These are phyloP conservation scores for Spialia ferax DNA, from an alignment of 2,888 invertebrate species.

Conservation along the genomic window DNA sequence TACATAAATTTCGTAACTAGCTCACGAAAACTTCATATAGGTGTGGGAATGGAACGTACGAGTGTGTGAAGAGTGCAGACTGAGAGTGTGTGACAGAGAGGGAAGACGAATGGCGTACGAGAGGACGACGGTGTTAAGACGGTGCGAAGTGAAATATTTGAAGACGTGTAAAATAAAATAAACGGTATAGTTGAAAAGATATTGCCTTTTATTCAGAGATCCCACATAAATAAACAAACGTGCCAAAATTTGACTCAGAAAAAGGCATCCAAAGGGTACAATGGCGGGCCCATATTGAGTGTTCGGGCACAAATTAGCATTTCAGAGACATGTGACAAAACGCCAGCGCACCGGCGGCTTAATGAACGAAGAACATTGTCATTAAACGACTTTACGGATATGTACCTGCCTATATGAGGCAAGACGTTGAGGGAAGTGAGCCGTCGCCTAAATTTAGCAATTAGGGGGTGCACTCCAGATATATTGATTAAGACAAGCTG, in stretches of 20 bases:
- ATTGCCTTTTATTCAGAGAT: too few relatives aligned
- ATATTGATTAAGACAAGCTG: constrained; percentile 60
- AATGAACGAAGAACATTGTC: constrained; percentile 79
- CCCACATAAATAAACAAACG: constrained; percentile 72
- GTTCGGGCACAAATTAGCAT: constrained; percentile 81
- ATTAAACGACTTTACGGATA: constrained; percentile 72
- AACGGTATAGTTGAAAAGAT: too few relatives aligned
- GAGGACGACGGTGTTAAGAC: too few relatives aligned
- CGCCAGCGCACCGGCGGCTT: constrained; percentile 64
- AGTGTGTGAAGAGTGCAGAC: too few relatives aligned
- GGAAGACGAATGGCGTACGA: too few relatives aligned
- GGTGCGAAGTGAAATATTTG: too few relatives aligned
- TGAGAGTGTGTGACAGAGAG: too few relatives aligned
- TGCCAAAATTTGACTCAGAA: constrained; percentile 65
- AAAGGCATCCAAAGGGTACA: constrained; percentile 70
- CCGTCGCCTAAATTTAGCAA: constrained; percentile 70
- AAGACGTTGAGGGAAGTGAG: constrained; percentile 50
- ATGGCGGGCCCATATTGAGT: constrained; percentile 76
- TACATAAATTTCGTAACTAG: too few relatives aligned
- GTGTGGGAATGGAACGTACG: too few relatives aligned
- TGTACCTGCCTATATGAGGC: constrained; percentile 57
- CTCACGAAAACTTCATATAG: too few relatives aligned
- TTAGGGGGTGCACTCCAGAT: constrained; percentile 64
- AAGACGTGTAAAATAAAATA: too few relatives aligned
- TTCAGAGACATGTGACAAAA: constrained; percentile 79